Conservation (phyloP, 2,797 vertebrate species). For the Semaprochilodus insignis region DNA sequence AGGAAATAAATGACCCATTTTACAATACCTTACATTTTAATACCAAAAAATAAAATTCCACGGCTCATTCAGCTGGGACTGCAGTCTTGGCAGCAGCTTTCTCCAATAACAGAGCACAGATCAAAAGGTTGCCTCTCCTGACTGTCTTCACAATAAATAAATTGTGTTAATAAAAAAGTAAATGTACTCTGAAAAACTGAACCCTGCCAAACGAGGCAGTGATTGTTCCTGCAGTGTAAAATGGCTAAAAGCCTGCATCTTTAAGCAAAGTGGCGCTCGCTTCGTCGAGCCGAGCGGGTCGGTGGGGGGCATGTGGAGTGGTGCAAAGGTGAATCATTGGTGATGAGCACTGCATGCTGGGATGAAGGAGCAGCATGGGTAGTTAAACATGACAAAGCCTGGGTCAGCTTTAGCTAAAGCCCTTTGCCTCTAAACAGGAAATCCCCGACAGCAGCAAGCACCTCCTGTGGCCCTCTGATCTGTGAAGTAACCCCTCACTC, state of each 20-base stretch:
- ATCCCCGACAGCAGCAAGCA: not conserved
- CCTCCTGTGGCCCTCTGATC: not conserved
- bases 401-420: not conserved
- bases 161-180: conserved; percentile 58
- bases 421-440: not conserved
- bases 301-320: not conserved
- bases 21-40: not conserved
- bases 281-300: not conserved
- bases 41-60: conserved; percentile 12
- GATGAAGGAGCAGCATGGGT: conserved; percentile 6
- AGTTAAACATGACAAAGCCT: not conserved
- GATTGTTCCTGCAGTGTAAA: conserved; percentile 25
- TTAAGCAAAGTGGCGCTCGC: not conserved
- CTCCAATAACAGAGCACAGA: conserved; percentile 29
- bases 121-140: conserved; percentile 46
- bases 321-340: conserved; percentile 29
- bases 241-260: not conserved
- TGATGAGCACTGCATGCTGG: conserved; percentile 11
- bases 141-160: conserved; percentile 56
- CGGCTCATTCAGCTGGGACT: not conserved
- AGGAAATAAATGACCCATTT: not conserved
- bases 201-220: conserved; percentile 19
- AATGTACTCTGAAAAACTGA: conserved; percentile 38
- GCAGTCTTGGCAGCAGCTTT: conserved; percentile 13
- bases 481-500: not conserved